These are phyloP conservation scores for Mongoloraphidia duomilia DNA, from an alignment of 2,888 invertebrate species.

Conservation along the genomic window DNA sequence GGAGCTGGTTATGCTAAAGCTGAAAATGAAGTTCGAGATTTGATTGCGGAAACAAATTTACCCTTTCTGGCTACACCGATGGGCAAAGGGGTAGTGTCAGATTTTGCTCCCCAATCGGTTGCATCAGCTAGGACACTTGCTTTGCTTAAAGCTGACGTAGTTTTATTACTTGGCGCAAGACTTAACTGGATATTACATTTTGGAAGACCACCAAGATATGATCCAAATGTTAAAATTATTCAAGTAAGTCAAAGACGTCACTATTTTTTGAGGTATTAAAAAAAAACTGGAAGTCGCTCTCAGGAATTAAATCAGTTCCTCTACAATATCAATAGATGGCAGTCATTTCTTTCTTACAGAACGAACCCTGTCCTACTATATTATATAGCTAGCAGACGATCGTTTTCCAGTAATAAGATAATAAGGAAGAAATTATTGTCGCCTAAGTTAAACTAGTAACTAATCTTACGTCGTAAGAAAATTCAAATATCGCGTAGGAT, in stretches of 20 bases:
- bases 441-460: no score
- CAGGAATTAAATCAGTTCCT: background rate
- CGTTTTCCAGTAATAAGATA: no score
- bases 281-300: background rate
- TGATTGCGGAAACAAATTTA: slow-evolving; percentile 56
- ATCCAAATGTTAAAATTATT: slow-evolving; percentile 70
- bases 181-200: slow-evolving; percentile 98
- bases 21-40: slow-evolving; percentile 51
- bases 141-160: slow-evolving; percentile 74
- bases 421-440: no score
- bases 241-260: slow-evolving; percentile 41
- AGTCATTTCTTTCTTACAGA: no score
- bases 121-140: slow-evolving; percentile 77
- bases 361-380: no score
- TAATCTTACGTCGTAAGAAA: no score
- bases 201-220: slow-evolving; percentile 75
- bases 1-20: slow-evolving; percentile 73
- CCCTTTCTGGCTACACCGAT: slow-evolving; percentile 93
- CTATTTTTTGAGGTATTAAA: background rate
- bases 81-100: slow-evolving; percentile 74
- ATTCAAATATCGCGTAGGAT: no score
- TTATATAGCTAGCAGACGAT: no score
- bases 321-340: no score
- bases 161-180: slow-evolving; percentile 77
- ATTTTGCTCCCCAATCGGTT: slow-evolving; percentile 57